These are phyloP conservation scores for Notodonta dromedarius DNA, from an alignment of 2,888 invertebrate genomes.

Conservation along the genomic window DNA sequence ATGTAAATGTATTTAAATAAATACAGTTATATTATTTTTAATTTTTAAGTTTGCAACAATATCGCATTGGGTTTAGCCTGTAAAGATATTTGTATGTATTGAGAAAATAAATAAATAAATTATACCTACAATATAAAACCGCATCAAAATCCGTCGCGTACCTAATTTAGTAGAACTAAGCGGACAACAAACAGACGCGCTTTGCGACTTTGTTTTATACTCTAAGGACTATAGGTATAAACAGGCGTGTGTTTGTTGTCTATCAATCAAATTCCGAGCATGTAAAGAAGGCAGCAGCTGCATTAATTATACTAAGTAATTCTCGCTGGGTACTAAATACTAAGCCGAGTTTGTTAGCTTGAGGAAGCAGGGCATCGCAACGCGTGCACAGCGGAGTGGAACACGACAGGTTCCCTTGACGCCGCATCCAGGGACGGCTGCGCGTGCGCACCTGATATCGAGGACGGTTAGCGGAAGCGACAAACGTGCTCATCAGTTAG, in stretches of 20 bases:
- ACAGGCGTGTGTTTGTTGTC: not conserved
- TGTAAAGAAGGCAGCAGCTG: not conserved
- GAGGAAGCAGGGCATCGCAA: slow-evolving; percentile 66
- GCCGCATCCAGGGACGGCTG: slow-evolving; percentile 56
- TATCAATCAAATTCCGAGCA: not conserved
- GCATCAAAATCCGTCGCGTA: too few relatives aligned
- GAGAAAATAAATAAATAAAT: too few relatives aligned
- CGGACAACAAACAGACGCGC: too few relatives aligned
- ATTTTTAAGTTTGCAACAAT: too few relatives aligned
- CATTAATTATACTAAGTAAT: slow-evolving; percentile 21
- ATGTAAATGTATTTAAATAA: too few relatives aligned
- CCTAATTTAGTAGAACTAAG: too few relatives aligned
- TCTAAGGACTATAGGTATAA: not conserved
- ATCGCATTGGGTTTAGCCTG: too few relatives aligned
- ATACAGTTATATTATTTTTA: too few relatives aligned
- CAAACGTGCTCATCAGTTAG: slow-evolving; percentile 53
- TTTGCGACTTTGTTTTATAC: too few relatives aligned
- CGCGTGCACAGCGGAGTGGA: slow-evolving; percentile 65
- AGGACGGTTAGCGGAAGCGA: slow-evolving; percentile 64
- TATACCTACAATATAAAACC: too few relatives aligned
- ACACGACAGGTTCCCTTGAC: slow-evolving; percentile 74
- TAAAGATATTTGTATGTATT: too few relatives aligned
- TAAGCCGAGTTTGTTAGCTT: slow-evolving; percentile 29
- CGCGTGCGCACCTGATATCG: slow-evolving; percentile 66
- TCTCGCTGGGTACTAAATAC: slow-evolving; percentile 22